A percentile compares a stretch with the other conserved stretches of the same genome.
Conservation (phyloP, 1,140 invertebrate species). For the Microplitis demolitor region DNA sequence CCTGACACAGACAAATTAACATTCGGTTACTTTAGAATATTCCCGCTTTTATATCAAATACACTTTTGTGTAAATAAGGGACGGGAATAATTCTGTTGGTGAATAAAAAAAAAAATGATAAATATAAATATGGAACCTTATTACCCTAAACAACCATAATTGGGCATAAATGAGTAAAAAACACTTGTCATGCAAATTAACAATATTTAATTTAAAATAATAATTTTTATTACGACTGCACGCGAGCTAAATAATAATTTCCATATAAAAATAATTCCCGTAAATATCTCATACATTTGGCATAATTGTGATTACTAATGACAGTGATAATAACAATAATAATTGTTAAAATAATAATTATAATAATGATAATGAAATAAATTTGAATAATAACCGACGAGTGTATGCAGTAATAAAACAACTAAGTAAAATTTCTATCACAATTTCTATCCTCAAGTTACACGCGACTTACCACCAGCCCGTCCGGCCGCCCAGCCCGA, state of each 20-base stretch:
- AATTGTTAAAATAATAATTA: not conserved
- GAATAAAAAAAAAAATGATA: no score
- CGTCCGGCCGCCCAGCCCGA: not conserved
- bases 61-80: no score
- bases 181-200: no score
- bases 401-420: not conserved
- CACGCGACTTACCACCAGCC: not conserved
- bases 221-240: no score
- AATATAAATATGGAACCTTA: no score
- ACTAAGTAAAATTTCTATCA: conserved; percentile 12
- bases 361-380: conserved; percentile 12
- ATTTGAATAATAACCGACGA: conserved; percentile 12
- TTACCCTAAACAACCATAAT: no score
- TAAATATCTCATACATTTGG: not conserved
- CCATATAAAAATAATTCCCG: not conserved
- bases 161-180: no score
- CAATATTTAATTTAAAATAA: no score
- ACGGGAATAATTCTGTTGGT: no score
- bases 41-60: no score
- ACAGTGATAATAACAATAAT: no score
- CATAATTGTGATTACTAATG: not conserved
- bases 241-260: no score
- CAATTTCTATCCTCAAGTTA: conserved; percentile 14
- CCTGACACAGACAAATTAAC: not conserved
- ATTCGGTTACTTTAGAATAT: not conserved